These are phyloP conservation scores for Mionectes olivaceus DNA, from an alignment of 2,797 vertebrate genomes.

Conservation along the genomic window DNA sequence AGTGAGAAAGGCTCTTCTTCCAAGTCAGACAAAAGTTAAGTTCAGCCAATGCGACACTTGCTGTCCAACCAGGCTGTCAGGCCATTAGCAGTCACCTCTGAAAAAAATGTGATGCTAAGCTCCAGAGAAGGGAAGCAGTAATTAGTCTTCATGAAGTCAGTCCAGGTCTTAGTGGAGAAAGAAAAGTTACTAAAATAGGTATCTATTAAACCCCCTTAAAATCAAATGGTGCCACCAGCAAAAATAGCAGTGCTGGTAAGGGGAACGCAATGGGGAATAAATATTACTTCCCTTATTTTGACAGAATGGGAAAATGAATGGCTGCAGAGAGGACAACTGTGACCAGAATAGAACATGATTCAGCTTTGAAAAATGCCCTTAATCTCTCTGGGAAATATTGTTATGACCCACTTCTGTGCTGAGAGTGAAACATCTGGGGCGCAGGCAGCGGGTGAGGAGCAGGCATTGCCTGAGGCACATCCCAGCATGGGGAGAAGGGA, in stretches of 20 bases:
- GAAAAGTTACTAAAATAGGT: conserved; percentile 58
- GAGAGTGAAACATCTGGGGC: conserved; percentile 30
- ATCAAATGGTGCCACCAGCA: conserved; percentile 35
- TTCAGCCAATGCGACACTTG: not conserved
- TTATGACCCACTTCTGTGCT: conserved; percentile 37
- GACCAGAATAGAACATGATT: conserved; percentile 67
- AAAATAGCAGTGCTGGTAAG: conserved; percentile 58
- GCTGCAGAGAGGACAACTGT: conserved; percentile 55
- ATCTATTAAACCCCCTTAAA: conserved; percentile 41
- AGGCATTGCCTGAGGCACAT: not conserved
- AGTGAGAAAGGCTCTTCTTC: conserved; percentile 6
- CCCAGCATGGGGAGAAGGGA: not conserved
- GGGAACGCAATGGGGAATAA: conserved; percentile 52
- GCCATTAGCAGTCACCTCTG: conserved; percentile 44
- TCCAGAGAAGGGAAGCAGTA: conserved; percentile 22
- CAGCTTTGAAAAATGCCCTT: conserved; percentile 60
- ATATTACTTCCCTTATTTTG: conserved; percentile 61
- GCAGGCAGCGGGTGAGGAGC: not conserved
- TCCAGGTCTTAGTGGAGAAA: conserved; percentile 40
- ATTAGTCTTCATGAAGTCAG: conserved; percentile 45
- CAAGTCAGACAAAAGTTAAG: not conserved
- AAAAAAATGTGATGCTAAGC: not conserved
- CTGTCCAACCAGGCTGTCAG: conserved; percentile 40
- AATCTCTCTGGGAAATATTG: conserved; percentile 49
- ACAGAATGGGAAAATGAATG: conserved; percentile 67